Evolutionary conservation across 2,888 invertebrate genomes (phyloP), one percentile per base, ranked within the genome.

Genomic region (Cremastobaeus sp.): DNA sequence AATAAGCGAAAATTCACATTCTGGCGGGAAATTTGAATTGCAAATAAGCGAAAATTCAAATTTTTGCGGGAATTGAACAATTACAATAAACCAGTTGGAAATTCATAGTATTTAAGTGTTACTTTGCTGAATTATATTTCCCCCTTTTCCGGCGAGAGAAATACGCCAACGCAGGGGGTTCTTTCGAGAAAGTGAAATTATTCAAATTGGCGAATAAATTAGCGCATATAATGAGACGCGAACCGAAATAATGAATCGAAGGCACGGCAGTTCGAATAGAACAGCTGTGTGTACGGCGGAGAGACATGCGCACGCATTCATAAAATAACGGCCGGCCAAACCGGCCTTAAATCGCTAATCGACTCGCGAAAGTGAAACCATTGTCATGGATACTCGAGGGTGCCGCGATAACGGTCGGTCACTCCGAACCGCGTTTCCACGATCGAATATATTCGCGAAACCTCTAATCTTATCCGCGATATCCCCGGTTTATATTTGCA

Each of bases 291-390:
- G 43, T 35, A 2, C 39, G 37, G 14, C 3, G 47, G 39, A 39
- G 41, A 30, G 30, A 30, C 39, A 30, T 62, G 62, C 70, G 70
- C 62, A 9, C 64, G 57, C 70, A 62, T 70, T 69, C 52, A n/a
- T 60, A 54, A 69, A 69, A 69, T 69, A 69, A 60, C 69, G 52
- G 60, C 59, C 60, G 39, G 2, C 60, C 52, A 39, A 69, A 69
- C 69, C 69, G 69, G 69, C 69, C 69, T 69, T 47, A 71, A 64
- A 64, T 64, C 57, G 57, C 39, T 64, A 64, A 60, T 64, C 71
- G 71, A 64, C 57, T 50, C n/a, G 71, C 71, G 71, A 71, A 71
- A 71, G 71, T 71, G 65, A 71, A 71, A 71, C 71, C 71, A 71
- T 71, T 71, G 71, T 71, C 59, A 71, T 65, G 65, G 52, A 57